phyloP scores from a whole-genome alignment of 1,140 invertebrate species.

The Penaeus indicus region DNA sequence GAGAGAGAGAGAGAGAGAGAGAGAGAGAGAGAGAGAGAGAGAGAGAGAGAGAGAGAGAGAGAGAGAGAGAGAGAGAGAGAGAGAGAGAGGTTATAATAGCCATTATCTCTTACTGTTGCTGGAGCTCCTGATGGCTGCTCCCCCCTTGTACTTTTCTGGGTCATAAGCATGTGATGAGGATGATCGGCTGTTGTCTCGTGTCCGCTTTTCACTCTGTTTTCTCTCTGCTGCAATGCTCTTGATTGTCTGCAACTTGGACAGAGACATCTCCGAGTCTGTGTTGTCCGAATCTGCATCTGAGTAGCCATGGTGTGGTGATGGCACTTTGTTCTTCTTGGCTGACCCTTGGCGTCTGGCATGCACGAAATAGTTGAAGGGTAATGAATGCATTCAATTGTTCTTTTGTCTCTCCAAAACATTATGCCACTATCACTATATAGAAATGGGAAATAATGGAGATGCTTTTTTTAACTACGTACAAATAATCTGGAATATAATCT shows the following conservation, averaged over 20 bases:
- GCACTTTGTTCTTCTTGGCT: conserved; percentile 28
- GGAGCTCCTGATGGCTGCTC: conserved; percentile 22
- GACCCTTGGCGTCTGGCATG: conserved; percentile 11
- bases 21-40: too few relatives aligned
- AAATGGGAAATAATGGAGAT: too few relatives aligned
- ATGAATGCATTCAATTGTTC: not conserved
- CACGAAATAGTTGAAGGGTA: not conserved
- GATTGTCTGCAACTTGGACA: conserved; percentile 76
- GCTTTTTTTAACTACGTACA: too few relatives aligned
- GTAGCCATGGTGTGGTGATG: conserved; percentile 69
- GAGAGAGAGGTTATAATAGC: not conserved
- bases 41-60: too few relatives aligned
- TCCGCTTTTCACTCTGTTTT: conserved; percentile 56
- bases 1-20: too few relatives aligned
- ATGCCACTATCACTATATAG: too few relatives aligned
- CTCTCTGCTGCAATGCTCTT: conserved; percentile 67
- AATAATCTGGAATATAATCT: too few relatives aligned
- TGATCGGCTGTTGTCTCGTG: conserved; percentile 35
- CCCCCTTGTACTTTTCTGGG: conserved; percentile 53
- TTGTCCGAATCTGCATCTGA: conserved; percentile 71
- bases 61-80: not conserved
- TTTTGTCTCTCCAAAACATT: not conserved
- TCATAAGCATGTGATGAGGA: conserved; percentile 47
- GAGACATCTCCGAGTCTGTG: conserved; percentile 76
- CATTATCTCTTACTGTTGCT: conserved; percentile 35